A percentile compares a stretch with the other conserved stretches of the same genome.
Evolutionary conservation across 1,140 invertebrate species (phyloP).

Genomic region (Cecropterus lyciades): DNA sequence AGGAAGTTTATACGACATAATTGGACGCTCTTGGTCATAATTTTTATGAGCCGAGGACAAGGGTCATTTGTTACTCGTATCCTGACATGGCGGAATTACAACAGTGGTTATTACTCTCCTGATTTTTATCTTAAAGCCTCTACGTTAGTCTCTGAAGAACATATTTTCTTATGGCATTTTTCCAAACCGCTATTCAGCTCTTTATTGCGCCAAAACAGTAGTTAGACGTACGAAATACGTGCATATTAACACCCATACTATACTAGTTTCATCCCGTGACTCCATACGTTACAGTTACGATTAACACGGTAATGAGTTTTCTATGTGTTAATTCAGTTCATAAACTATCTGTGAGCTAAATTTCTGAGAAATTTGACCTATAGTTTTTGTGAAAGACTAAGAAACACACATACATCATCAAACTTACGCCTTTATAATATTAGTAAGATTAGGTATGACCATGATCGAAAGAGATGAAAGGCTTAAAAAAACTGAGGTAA

Average conservation of each 20-base stretch:
- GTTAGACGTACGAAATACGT: neutral
- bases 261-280: too few species aligned
- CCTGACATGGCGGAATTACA: slow-evolving; percentile 29
- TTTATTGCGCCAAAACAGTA: slow-evolving; percentile 10
- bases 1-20: slow-evolving; percentile 36
- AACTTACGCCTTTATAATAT: too few species aligned
- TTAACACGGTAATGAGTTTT: too few species aligned
- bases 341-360: too few species aligned
- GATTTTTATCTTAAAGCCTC: slow-evolving; percentile 34
- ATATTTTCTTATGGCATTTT: slow-evolving; percentile 32
- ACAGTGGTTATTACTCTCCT: slow-evolving; percentile 7
- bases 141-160: slow-evolving; percentile 12
- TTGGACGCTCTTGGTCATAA: slow-evolving; percentile 31
- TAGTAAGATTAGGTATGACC: neutral
- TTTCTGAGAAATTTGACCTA: too few species aligned
- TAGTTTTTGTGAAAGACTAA: too few species aligned
- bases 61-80: slow-evolving; percentile 28
- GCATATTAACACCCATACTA: too few species aligned
- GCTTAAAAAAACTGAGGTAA: too few species aligned
- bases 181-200: slow-evolving; percentile 25
- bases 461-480: too few species aligned
- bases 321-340: too few species aligned
- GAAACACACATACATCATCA: too few species aligned
- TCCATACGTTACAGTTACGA: too few species aligned
- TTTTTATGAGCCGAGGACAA: slow-evolving; percentile 31